phyloP scores from a whole-genome alignment of 2,113 vertebrate genomes.

The human region DNA sequence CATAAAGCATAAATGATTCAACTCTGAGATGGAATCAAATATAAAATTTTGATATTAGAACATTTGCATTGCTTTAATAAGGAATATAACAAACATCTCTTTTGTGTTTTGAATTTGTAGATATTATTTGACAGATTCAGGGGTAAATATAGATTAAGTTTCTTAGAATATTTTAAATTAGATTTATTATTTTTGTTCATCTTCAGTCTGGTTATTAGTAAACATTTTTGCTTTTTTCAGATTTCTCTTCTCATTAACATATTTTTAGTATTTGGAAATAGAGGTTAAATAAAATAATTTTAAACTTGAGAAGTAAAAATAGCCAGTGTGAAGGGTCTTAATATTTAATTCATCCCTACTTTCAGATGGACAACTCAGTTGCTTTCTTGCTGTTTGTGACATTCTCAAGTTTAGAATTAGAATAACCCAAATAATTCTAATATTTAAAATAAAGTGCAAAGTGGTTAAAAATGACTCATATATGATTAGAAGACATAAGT shows the following conservation, averaged over 20 bases:
- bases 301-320: background rate
- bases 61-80: slow-evolving; percentile 33
- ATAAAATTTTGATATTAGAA: slow-evolving; percentile 67
- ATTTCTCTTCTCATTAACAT: slow-evolving; percentile 51
- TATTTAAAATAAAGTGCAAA: background rate
- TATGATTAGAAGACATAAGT: background rate
- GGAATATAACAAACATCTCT: slow-evolving; percentile 46
- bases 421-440: background rate
- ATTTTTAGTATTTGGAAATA: background rate
- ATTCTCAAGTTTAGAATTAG: background rate
- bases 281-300: background rate
- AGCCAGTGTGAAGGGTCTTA: background rate
- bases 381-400: background rate
- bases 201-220: slow-evolving; percentile 70
- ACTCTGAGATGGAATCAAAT: slow-evolving; percentile 74
- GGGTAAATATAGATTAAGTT: slow-evolving; percentile 71
- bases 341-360: background rate
- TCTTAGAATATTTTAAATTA: slow-evolving; percentile 68
- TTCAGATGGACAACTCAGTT: background rate
- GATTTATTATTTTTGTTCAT: slow-evolving; percentile 74
- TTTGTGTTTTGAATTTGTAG: slow-evolving; percentile 54
- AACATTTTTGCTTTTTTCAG: slow-evolving; percentile 37
- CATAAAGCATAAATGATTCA: slow-evolving; percentile 79
- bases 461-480: background rate
- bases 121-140: slow-evolving; percentile 69